A percentile compares a stretch with the other conserved stretches of the same genome.
These are phyloP conservation scores for Nebria salina DNA, from an alignment of 2,888 invertebrate species.

Conservation along the genomic window DNA sequence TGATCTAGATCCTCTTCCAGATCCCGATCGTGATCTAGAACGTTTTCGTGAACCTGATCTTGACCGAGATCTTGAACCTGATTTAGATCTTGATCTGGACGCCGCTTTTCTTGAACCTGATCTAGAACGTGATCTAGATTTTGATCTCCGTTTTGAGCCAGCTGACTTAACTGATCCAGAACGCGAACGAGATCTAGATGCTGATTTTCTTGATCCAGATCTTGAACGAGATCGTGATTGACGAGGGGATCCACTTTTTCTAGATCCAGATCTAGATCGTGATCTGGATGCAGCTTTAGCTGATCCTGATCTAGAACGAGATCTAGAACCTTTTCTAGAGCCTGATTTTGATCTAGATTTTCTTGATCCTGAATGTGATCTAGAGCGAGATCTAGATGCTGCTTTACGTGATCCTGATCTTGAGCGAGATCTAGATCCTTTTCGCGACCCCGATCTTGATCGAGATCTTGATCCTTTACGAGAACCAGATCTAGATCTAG, in stretches of 20 bases:
- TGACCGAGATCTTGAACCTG: conserved; percentile 50
- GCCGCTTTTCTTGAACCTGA: conserved; percentile 47
- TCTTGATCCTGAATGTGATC: conserved; percentile 51
- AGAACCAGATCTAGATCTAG: conserved; percentile 51
- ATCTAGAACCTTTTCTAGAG: conserved; percentile 51
- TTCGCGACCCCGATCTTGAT: conserved; percentile 51
- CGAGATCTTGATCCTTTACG: conserved; percentile 48
- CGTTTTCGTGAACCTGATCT: conserved; percentile 50
- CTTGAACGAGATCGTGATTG: conserved; percentile 41
- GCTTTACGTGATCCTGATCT: conserved; percentile 49
- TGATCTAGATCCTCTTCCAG: conserved; percentile 54
- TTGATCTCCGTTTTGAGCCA: conserved; percentile 36
- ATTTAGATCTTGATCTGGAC: conserved; percentile 25
- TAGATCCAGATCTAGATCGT: conserved; percentile 54
- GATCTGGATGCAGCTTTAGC: conserved; percentile 50
- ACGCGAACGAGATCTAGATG: conserved; percentile 56
- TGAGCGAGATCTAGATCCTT: conserved; percentile 51
- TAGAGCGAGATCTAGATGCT: conserved; percentile 50
- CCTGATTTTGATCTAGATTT: conserved; percentile 52
- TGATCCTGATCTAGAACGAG: conserved; percentile 52
- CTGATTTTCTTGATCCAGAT: conserved; percentile 58
- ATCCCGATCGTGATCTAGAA: conserved; percentile 52
- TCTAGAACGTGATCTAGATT: conserved; percentile 50
- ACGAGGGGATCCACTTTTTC: conserved; percentile 22
- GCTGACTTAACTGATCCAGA: conserved; percentile 31